Conservation (phyloP, 2,113 vertebrate species). For the Lycocorax pyrrhopterus region DNA sequence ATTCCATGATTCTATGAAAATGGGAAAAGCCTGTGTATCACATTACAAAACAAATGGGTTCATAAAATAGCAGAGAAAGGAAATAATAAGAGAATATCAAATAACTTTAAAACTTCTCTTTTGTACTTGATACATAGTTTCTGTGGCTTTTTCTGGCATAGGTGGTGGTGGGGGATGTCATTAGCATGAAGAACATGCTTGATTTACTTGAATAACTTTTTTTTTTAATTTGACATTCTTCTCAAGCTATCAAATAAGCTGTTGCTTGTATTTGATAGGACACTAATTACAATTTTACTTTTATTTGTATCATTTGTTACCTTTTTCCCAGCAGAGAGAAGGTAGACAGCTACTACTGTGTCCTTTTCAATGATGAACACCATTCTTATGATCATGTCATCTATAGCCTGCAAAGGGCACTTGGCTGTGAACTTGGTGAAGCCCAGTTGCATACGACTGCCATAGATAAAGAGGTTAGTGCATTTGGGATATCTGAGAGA, state of each 20-base stretch:
- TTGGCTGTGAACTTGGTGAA: constrained; percentile 85
- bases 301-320: not conserved
- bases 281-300: not conserved
- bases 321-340: constrained; percentile 70
- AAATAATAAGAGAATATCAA: not conserved
- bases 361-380: constrained; percentile 98
- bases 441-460: constrained; percentile 88
- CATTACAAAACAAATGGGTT: not conserved
- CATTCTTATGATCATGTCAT: constrained; percentile 97
- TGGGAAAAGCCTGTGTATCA: not conserved
- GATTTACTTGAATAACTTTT: not conserved
- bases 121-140: not conserved
- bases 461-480: constrained; percentile 93
- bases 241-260: not conserved
- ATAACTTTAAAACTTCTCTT: not conserved
- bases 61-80: not conserved
- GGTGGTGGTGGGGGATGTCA: not conserved
- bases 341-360: constrained; percentile 86
- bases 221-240: not conserved
- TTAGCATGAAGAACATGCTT: not conserved
- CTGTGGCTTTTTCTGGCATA: not conserved
- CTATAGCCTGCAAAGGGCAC: constrained; percentile 90
- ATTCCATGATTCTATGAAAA: not conserved
- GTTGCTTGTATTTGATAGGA: not conserved
- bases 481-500: not conserved